A percentile compares a stretch with the other conserved stretches of the same genome.
Conservation (phyloP, 2,797 vertebrate species). For the Dicrostonyx torquatus region DNA sequence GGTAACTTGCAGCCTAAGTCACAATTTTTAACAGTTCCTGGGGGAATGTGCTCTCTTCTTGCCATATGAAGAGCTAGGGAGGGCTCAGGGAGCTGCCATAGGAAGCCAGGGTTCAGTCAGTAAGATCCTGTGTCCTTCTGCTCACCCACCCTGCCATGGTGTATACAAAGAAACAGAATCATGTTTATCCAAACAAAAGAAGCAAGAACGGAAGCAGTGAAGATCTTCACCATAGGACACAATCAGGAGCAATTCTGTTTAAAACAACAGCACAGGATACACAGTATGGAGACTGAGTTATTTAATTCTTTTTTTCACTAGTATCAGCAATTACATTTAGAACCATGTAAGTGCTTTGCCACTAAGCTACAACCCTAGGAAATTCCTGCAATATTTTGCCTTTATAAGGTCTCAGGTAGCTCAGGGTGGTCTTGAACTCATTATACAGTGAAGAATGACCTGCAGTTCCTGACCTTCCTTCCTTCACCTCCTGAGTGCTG, state of each 20-base stretch:
- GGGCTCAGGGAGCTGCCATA: background rate
- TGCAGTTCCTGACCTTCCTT: background rate
- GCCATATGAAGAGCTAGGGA: background rate
- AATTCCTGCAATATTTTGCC: background rate
- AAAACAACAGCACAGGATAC: background rate
- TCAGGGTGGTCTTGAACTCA: background rate
- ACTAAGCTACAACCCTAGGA: background rate
- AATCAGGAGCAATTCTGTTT: conserved; percentile 22
- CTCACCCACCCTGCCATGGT: too few species aligned
- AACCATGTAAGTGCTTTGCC: background rate
- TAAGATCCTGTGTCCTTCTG: background rate
- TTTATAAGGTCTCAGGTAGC: background rate
- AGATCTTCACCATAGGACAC: background rate
- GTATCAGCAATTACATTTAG: background rate
- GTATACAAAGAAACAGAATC: background rate
- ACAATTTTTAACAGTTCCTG: background rate
- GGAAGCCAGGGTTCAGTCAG: background rate
- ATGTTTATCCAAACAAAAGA: background rate
- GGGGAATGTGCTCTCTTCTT: background rate
- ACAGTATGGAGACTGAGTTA: background rate
- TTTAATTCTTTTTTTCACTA: background rate
- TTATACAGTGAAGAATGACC: background rate
- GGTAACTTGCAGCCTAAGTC: background rate
- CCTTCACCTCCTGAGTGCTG: background rate
- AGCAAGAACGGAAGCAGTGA: background rate